Percentiles rank a stretch among this genome's conserved stretches.
These are phyloP conservation scores for Drymonia ruficornis DNA, from an alignment of 2,888 invertebrate species.

Conservation along the genomic window DNA sequence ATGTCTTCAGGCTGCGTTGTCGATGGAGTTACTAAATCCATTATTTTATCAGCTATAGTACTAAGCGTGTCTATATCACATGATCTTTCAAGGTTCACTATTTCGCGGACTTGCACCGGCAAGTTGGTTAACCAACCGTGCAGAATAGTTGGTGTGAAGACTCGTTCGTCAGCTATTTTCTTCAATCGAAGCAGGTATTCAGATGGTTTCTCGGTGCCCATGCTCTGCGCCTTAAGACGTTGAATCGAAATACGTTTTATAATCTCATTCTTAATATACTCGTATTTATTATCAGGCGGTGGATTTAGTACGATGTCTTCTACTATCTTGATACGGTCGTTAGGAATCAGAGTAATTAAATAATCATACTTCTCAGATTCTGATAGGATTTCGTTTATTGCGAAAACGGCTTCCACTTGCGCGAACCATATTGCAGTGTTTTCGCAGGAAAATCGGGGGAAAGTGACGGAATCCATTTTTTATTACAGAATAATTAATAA, in stretches of 20 bases:
- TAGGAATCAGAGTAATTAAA: conserved; percentile 15
- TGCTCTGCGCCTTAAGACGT: conserved; percentile 8
- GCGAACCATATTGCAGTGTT: conserved; percentile 22
- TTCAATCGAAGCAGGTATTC: conserved; percentile 17
- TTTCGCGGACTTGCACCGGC: conserved; percentile 19
- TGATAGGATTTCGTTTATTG: conserved; percentile 10
- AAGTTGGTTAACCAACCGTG: conserved; percentile 23
- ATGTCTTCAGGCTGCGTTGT: background rate
- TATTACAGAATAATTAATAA: too few relatives aligned
- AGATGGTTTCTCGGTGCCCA: conserved; percentile 17
- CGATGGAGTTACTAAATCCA: conserved; percentile 7
- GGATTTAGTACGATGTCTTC: conserved; percentile 24
- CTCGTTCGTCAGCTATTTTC: conserved; percentile 10
- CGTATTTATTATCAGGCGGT: conserved; percentile 10
- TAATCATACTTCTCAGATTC: conserved; percentile 22
- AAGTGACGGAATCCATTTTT: conserved; percentile 16
- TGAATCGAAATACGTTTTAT: conserved; percentile 21
- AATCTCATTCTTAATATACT: conserved; percentile 20
- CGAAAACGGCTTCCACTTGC: conserved; percentile 24
- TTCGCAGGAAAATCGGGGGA: conserved; percentile 19
- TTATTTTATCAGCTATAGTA: conserved; percentile 22
- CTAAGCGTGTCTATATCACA: conserved; percentile 12
- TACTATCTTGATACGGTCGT: conserved; percentile 8
- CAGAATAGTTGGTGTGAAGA: conserved; percentile 14
- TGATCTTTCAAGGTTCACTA: conserved; percentile 15